Conservation (phyloP, 2,797 vertebrate species). For the Gallirallus australis region DNA sequence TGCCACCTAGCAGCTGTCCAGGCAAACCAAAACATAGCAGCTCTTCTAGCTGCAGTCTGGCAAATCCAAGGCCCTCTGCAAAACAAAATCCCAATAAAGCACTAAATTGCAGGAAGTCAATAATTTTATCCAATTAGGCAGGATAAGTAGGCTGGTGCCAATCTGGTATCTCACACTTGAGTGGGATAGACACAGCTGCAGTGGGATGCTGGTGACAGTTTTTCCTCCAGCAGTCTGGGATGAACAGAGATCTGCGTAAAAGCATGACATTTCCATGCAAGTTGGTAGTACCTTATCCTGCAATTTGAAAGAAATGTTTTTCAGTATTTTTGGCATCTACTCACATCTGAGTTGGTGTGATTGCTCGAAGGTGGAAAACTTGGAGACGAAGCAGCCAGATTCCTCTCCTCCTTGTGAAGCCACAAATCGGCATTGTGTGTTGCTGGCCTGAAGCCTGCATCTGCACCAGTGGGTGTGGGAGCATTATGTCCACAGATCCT, state of each 20-base stretch:
- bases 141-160: conserved; percentile 29
- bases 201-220: conserved; percentile 2
- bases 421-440: background rate
- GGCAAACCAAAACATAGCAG: background rate
- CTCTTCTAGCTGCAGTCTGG: background rate
- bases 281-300: background rate
- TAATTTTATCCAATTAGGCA: conserved; percentile 46
- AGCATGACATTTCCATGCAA: background rate
- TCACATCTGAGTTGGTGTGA: background rate
- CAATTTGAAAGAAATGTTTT: background rate
- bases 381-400: background rate
- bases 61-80: conserved; percentile 11
- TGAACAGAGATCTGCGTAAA: background rate
- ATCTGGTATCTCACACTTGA: conserved; percentile 23
- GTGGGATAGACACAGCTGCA: conserved; percentile 1
- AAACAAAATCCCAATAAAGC: background rate
- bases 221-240: background rate
- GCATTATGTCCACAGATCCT: background rate
- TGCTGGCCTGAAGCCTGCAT: background rate
- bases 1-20: background rate
- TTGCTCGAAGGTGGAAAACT: background rate
- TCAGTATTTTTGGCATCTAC: background rate
- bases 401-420: background rate
- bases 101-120: conserved; percentile 26
- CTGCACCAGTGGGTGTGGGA: background rate